These are phyloP conservation scores for Orthosia cruda DNA, from an alignment of 2,888 invertebrate genomes.

Conservation along the genomic window DNA sequence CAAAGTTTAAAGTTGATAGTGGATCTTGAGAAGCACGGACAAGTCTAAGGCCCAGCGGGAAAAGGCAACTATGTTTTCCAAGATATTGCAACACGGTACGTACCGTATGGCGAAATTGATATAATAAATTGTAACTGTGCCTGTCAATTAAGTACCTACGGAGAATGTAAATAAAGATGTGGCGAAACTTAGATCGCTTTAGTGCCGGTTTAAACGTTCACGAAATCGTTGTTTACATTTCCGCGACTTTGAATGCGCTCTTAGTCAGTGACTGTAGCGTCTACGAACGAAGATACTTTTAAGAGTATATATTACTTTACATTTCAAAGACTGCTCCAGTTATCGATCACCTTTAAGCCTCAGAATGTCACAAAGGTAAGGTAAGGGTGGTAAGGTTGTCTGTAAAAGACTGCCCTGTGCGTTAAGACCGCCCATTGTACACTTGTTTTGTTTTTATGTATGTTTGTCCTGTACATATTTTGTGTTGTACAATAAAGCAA, in stretches of 20 bases:
- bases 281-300: slow-evolving; percentile 16
- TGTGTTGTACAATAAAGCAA: neutral
- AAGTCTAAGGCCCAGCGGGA: slow-evolving; percentile 80
- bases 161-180: slow-evolving; percentile 63
- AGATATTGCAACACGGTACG: slow-evolving; percentile 62
- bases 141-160: slow-evolving; percentile 73
- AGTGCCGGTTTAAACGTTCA: slow-evolving; percentile 62
- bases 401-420: too few species aligned
- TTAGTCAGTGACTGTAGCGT: slow-evolving; percentile 12
- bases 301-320: slow-evolving; percentile 8
- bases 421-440: too few species aligned
- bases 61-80: slow-evolving; percentile 72
- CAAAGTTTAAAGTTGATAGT: slow-evolving; percentile 89
- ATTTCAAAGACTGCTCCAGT: slow-evolving; percentile 10
- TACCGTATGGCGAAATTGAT: slow-evolving; percentile 67
- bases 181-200: slow-evolving; percentile 58
- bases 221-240: slow-evolving; percentile 65
- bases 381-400: too few species aligned
- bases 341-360: slow-evolving; percentile 12
- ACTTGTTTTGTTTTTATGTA: too few species aligned
- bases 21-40: slow-evolving; percentile 85
- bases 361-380: slow-evolving; percentile 19
- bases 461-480: too few species aligned
- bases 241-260: slow-evolving; percentile 21
- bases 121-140: slow-evolving; percentile 73